phyloP scores from a whole-genome alignment of 1,140 invertebrate genomes.

The Drosophila nikananu region DNA sequence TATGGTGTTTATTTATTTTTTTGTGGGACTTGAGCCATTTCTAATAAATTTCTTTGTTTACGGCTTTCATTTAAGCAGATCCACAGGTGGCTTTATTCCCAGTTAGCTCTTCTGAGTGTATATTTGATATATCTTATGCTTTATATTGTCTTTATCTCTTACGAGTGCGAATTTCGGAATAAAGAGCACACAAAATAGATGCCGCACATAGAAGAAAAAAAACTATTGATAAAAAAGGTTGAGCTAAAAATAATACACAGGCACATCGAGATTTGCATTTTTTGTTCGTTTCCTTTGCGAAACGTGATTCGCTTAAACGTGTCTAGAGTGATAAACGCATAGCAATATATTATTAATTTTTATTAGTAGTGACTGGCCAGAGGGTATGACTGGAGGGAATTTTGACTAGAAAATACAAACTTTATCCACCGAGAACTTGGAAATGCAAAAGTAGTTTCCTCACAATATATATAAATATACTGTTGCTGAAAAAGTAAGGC shows the following conservation, averaged over 20 bases:
- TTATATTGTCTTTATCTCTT: background rate
- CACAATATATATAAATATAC: background rate
- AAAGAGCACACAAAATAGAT: slow-evolving; percentile 1
- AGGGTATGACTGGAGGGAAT: slow-evolving; percentile 28
- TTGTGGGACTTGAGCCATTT: slow-evolving; percentile 20
- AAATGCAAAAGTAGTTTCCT: slow-evolving; percentile 1
- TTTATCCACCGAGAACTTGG: background rate
- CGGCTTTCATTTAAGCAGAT: slow-evolving; percentile 23
- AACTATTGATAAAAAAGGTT: slow-evolving; percentile 21
- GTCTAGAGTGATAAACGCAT: slow-evolving; percentile 54
- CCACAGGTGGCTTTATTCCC: slow-evolving; percentile 50
- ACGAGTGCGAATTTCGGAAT: background rate
- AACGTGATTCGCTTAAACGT: slow-evolving; percentile 72
- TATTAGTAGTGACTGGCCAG: slow-evolving; percentile 19
- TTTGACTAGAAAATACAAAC: slow-evolving; percentile 15
- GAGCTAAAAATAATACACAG: slow-evolving; percentile 13
- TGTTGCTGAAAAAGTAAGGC: background rate
- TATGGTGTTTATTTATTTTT: slow-evolving; percentile 26
- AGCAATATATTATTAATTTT: slow-evolving; percentile 30
- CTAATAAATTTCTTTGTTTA: slow-evolving; percentile 44
- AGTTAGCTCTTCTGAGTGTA: background rate
- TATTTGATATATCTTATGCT: slow-evolving; percentile 8
- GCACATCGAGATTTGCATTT: slow-evolving; percentile 18
- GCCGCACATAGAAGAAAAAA: slow-evolving; percentile 3
- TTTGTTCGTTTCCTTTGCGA: slow-evolving; percentile 38